Evolutionary conservation across 2,888 invertebrate genomes (phyloP), one percentile per base, ranked within the genome.

Genomic region (Spicauda simplicius): DNA sequence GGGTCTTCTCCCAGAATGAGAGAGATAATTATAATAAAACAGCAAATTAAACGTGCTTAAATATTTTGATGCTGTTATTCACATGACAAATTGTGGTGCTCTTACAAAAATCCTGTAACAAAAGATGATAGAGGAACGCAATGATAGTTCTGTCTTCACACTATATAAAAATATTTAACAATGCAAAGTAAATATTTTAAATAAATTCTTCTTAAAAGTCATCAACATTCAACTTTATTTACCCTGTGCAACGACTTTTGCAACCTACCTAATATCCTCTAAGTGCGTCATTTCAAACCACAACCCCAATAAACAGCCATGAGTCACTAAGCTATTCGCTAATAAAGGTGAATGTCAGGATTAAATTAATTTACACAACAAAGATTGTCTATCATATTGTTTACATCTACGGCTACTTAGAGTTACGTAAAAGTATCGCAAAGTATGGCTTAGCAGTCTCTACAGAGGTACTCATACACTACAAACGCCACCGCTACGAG

Each of bases 131-230:
- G 33, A 19, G 63, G 56, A 64, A 64, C 50, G 64, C 64, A 64
- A 64, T 64, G 57, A 64, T 57, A 57, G 20, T 64, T 20, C 57
- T 57, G 57, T 33, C 52, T 52, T 52, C 37, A 19, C 64, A 57
- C 19, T 57, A 57, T 50, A 57, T 57, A 37, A 57, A 52, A 50
- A 57, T n/a, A n/a, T n/a, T n/a, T n/a, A n/a, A n/a, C n/a, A n/a
- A n/a, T n/a, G n/a, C n/a, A n/a, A n/a, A n/a, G n/a, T n/a, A n/a
- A n/a, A n/a, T n/a, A n/a, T n/a, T n/a, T n/a, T n/a, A n/a, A n/a
- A n/a, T n/a, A n/a, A n/a, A n/a, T n/a, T n/a, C n/a, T n/a, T n/a
- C n/a, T n/a, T n/a, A n/a, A n/a, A n/a, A n/a, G n/a, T n/a, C n/a
- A n/a, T n/a, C n/a, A n/a, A n/a, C n/a, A n/a, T n/a, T n/a, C n/a